phyloP scores from a whole-genome alignment of 2,888 invertebrate species.

The Hoplodrina ambigua region DNA sequence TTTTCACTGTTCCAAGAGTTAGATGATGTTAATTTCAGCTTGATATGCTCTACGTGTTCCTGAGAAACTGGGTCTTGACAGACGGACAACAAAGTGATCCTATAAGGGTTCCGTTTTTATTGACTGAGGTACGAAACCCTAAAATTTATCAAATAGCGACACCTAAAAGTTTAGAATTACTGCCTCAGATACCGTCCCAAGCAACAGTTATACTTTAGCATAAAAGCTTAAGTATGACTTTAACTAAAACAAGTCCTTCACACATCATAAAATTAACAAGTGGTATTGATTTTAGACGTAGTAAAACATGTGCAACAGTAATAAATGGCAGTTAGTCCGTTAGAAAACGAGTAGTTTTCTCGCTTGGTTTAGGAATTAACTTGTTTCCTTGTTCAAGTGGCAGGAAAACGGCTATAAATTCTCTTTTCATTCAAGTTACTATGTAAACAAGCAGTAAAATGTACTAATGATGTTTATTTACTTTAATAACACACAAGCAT shows the following conservation, averaged over 20 bases:
- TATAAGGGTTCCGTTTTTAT: too few species aligned
- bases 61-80: too few species aligned
- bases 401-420: conserved; percentile 46
- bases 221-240: background rate
- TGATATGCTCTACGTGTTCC: too few species aligned
- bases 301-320: conserved; percentile 16
- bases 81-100: too few species aligned
- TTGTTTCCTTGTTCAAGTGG: conserved; percentile 21
- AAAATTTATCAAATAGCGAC: too few species aligned
- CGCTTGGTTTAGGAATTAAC: conserved; percentile 25
- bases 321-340: conserved; percentile 23
- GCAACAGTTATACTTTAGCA: background rate
- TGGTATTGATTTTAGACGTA: conserved; percentile 30
- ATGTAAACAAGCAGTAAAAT: conserved; percentile 26
- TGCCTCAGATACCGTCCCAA: background rate
- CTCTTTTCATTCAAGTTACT: conserved; percentile 20
- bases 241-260: conserved; percentile 20
- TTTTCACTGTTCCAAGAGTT: too few species aligned
- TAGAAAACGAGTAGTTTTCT: conserved; percentile 32
- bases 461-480: conserved; percentile 28
- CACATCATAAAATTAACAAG: conserved; percentile 42
- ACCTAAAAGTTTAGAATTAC: background rate
- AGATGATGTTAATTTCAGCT: too few species aligned
- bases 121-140: too few species aligned
- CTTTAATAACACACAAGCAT: background rate